phyloP scores from a whole-genome alignment of 1,140 invertebrate species.

The Tribolium castaneum region DNA sequence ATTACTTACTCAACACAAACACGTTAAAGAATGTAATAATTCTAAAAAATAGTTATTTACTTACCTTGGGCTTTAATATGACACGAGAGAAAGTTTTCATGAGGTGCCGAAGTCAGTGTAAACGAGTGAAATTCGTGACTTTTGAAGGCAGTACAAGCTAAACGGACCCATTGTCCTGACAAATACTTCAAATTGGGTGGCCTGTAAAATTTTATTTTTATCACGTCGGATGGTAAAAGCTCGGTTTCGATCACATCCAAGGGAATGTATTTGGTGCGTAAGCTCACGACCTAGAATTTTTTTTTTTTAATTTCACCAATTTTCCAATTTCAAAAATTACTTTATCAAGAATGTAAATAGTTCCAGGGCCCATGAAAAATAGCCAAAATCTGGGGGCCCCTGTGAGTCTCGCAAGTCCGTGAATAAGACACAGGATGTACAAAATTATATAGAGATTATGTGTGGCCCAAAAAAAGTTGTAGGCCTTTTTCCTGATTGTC shows the following conservation, averaged over 20 bases:
- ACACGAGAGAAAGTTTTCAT: slow-evolving; percentile 96
- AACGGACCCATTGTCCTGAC: slow-evolving; percentile 89
- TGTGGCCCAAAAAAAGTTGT: slow-evolving; percentile 98
- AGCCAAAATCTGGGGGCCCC: slow-evolving; percentile 95
- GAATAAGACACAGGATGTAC: slow-evolving; percentile 91
- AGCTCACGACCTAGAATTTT: slow-evolving; percentile 79
- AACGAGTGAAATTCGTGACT: slow-evolving; percentile 98
- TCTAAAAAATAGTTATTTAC: too few species aligned
- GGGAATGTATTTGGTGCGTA: slow-evolving; percentile 93
- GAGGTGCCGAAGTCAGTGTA: slow-evolving; percentile 97
- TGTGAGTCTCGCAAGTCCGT: slow-evolving; percentile 94
- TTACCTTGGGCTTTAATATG: slow-evolving; percentile 95
- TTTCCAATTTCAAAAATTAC: slow-evolving; percentile 63
- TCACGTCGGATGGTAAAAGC: slow-evolving; percentile 94
- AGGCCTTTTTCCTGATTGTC: slow-evolving; percentile 91
- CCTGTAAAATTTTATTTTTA: slow-evolving; percentile 92
- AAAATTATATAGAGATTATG: slow-evolving; percentile 93
- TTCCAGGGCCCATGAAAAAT: slow-evolving; percentile 94
- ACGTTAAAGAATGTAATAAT: too few species aligned
- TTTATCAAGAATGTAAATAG: slow-evolving; percentile 92
- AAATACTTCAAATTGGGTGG: slow-evolving; percentile 97
- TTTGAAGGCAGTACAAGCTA: slow-evolving; percentile 93
- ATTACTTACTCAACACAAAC: too few species aligned
- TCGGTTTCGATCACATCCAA: slow-evolving; percentile 96
- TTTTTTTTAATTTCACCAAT: slow-evolving; percentile 11